Conservation (phyloP, 1,140 invertebrate genomes). For the Bombus affinis region DNA sequence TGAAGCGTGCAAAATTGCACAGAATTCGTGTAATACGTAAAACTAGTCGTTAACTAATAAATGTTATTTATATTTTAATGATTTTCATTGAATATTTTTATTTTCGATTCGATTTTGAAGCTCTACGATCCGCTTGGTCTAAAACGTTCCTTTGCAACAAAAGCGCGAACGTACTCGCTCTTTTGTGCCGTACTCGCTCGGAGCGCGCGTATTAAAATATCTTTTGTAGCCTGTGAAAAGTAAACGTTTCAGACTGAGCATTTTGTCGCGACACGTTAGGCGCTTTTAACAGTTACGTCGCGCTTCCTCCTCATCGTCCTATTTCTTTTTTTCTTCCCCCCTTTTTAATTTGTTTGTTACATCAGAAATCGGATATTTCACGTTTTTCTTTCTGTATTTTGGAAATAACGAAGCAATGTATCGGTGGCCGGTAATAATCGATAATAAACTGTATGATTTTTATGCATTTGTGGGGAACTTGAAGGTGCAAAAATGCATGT, state of each 20-base stretch:
- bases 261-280: constrained; percentile 3
- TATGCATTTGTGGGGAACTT: no score
- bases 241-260: constrained; percentile 24
- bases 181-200: constrained; percentile 26
- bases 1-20: no score
- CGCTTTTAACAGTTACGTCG: constrained; percentile 7
- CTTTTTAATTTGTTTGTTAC: neutral
- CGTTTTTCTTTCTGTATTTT: neutral
- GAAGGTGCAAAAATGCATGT: no score
- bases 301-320: neutral
- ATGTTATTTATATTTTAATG: neutral
- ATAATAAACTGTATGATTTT: neutral
- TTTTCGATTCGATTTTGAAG: neutral
- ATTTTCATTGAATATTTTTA: neutral
- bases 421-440: neutral
- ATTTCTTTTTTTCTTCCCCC: neutral
- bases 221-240: constrained; percentile 40
- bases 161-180: neutral
- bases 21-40: no score
- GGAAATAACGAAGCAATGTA: neutral
- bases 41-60: no score
- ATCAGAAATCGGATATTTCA: neutral
- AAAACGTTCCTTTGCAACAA: constrained; percentile 29
- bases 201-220: constrained; percentile 24
- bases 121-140: neutral